Conservation (phyloP, 2,888 invertebrate genomes). For the Tetranychus truncatus region DNA sequence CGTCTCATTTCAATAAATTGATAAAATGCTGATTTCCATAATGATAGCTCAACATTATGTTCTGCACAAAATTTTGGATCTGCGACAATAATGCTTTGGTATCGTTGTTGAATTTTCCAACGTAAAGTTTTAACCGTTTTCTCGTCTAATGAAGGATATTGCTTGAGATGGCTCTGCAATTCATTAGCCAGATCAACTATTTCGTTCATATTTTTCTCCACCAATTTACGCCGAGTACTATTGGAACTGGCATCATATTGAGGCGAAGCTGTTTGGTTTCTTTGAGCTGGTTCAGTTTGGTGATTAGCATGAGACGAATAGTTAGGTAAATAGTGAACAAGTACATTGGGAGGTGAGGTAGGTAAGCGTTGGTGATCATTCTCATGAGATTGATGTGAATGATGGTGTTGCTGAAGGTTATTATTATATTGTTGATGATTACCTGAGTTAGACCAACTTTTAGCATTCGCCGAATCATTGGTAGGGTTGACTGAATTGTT, state of each 20-base stretch:
- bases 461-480: no score
- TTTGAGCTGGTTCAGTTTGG: neutral
- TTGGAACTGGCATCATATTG: neutral
- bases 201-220: slow-evolving; percentile 1
- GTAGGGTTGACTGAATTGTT: no score
- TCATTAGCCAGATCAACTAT: neutral
- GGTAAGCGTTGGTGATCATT: neutral
- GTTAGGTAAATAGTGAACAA: neutral
- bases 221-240: neutral
- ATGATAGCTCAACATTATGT: slow-evolving; percentile 67
- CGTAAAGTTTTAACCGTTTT: slow-evolving; percentile 21
- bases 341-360: neutral
- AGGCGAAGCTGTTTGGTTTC: neutral
- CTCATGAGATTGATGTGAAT: neutral
- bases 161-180: neutral
- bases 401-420: neutral
- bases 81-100: slow-evolving; percentile 37
- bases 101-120: slow-evolving; percentile 31
- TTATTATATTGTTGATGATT: neutral
- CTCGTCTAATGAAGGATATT: no score
- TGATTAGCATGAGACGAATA: slow-evolving; percentile 1
- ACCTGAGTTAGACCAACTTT: neutral
- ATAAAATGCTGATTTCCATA: slow-evolving; percentile 76
- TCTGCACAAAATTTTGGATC: slow-evolving; percentile 70
- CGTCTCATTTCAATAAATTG: slow-evolving; percentile 59